Percentiles rank a stretch among this genome's conserved stretches.
phyloP scores from a whole-genome alignment of 2,888 invertebrate genomes.

The Ditylenchus weischeri region DNA sequence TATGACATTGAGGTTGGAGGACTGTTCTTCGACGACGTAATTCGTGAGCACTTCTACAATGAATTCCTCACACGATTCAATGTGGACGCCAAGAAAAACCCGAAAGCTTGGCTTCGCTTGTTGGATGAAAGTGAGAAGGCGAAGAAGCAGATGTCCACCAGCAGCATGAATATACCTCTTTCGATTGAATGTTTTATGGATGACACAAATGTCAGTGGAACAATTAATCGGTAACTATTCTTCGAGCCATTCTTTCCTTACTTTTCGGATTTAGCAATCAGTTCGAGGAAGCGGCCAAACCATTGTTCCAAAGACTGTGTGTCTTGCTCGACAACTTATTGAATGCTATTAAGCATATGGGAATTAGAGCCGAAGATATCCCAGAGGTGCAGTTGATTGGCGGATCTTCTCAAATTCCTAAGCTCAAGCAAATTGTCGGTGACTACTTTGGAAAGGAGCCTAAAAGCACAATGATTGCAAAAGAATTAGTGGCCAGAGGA shows the following conservation, averaged over 20 bases:
- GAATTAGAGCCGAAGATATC: constrained; percentile 73
- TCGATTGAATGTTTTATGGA: constrained; percentile 98
- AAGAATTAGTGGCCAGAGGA: no score
- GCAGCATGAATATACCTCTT: constrained; percentile 85
- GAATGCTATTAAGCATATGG: constrained; percentile 72
- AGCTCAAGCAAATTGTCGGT: constrained; percentile 82
- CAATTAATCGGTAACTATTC: constrained; percentile 59
- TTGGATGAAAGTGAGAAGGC: constrained; percentile 89
- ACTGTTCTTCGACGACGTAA: constrained; percentile 80
- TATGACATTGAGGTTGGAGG: constrained; percentile 85
- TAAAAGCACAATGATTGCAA: constrained; percentile 78
- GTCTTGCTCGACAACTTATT: constrained; percentile 66
- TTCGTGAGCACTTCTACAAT: constrained; percentile 82
- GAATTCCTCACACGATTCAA: constrained; percentile 83
- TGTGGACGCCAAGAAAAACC: constrained; percentile 79
- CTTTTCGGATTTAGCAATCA: constrained; percentile 62
- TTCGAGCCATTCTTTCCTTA: neutral
- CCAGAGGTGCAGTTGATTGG: constrained; percentile 93
- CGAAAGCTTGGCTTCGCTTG: constrained; percentile 77
- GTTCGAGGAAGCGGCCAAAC: constrained; percentile 80
- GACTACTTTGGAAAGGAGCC: constrained; percentile 76
- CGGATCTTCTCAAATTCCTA: constrained; percentile 88
- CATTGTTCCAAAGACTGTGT: constrained; percentile 77
- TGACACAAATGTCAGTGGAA: constrained; percentile 86
- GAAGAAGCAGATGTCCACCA: constrained; percentile 99